Evolutionary conservation across 2,797 vertebrate genomes (phyloP), one percentile per base, ranked within the genome.

Genomic region (Pagetopsis macropterus): DNA sequence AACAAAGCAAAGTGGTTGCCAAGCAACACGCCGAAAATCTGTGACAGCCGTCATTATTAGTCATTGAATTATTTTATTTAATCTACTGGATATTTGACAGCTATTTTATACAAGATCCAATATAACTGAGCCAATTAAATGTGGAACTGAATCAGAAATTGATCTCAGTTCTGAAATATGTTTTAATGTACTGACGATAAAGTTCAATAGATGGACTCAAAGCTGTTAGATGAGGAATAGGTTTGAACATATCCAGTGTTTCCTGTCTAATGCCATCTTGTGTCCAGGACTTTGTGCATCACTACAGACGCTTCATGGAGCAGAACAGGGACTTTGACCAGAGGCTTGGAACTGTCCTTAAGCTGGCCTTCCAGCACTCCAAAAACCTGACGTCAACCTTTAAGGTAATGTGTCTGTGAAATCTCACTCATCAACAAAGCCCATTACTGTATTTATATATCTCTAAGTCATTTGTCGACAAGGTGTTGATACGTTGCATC

Each of bases 271-370:
- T 84, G 11, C 27, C 12, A n/a, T 86, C 31, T 74, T 68, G 37
- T 89, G 41, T 87, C 37, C 78, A 96, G 94, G 92, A 93, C 75
- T 95, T 96, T 94, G 91, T 94, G 58, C 64, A 31, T 60, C 94
- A 92, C 85, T 93, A 93, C 75, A 76, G 85, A 49, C 84, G 68
- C 77, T 95, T 95, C 72, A 91, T 94, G 88, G 93, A 94, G 68
- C 93, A 95, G 87, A 95, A 93, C 86, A 94, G 83, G 87, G 93
- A 95, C 84, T 95, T 95, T 82, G 95, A 96, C 90, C 94, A 94
- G 81, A 93, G 94, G 19, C 87, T 96, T 74, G 94, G 92, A 78
- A 95, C 94, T 17, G 90, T 96, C 80, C 92, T 96, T 85, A 96
- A 96, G 86, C 83, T 94, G 81, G 90, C 92, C 68, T 96, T 96